phyloP scores from a whole-genome alignment of 92 coral and sea anemone species.

The Ricordea florida region DNA sequence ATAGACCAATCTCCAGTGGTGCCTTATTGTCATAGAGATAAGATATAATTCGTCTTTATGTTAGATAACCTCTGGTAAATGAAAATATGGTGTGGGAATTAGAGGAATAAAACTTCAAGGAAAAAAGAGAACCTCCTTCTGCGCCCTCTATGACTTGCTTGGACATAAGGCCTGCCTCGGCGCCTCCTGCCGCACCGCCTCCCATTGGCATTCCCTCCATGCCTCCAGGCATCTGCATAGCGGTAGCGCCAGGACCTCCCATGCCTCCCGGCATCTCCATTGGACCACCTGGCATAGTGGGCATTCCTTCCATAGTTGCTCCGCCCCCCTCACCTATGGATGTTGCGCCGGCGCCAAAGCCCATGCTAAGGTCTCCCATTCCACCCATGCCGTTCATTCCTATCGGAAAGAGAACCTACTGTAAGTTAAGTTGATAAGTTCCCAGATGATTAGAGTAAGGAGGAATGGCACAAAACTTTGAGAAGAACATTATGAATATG shows the following conservation, averaged over 20 bases:
- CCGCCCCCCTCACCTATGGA: slow-evolving; percentile 86
- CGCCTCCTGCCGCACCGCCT: slow-evolving; percentile 50
- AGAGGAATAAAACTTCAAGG: neutral
- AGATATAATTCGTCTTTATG: no score
- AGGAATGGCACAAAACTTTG: no score
- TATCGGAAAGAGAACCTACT: neutral
- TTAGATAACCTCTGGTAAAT: no score
- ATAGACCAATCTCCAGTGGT: no score
- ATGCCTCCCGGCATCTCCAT: slow-evolving; percentile 64
- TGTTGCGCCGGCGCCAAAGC: slow-evolving; percentile 83
- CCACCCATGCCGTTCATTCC: slow-evolving; percentile 52
- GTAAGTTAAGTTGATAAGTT: no score
- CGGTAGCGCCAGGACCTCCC: slow-evolving; percentile 30
- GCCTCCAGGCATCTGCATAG: slow-evolving; percentile 14
- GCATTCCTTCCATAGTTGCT: slow-evolving; percentile 87
- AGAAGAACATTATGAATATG: no score
- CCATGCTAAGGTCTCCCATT: slow-evolving; percentile 78
- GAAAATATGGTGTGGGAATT: neutral
- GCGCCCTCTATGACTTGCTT: slow-evolving; percentile 89
- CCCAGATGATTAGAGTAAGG: no score
- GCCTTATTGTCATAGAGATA: no score
- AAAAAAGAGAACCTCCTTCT: slow-evolving; percentile 53
- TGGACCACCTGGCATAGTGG: slow-evolving; percentile 45
- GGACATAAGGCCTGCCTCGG: slow-evolving; percentile 68
- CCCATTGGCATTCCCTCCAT: slow-evolving; percentile 68